Conservation (phyloP, 1,140 invertebrate species). For the Branchinecta lynchi region DNA sequence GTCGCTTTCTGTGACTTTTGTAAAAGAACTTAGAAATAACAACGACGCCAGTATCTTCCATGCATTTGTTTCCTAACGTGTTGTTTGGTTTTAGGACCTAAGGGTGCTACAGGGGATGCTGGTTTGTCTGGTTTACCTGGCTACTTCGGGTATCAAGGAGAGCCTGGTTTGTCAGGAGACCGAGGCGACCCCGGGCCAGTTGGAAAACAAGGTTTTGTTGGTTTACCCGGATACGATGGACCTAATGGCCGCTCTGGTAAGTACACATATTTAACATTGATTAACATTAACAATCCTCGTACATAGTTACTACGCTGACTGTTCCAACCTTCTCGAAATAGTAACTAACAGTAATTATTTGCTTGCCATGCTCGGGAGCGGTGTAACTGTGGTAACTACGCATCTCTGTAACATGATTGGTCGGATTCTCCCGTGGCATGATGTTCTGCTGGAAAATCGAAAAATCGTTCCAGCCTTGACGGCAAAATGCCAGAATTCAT, state of each 20-base stretch:
- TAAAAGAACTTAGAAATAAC: background rate
- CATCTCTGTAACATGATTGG: too few species aligned
- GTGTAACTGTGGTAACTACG: too few species aligned
- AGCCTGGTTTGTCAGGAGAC: constrained; percentile 24
- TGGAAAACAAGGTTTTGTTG: constrained; percentile 23
- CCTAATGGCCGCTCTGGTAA: constrained; percentile 20
- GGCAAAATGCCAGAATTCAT: too few species aligned
- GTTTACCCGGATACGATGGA: constrained; percentile 23
- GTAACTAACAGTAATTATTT: too few species aligned
- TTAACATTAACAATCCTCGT: too few species aligned
- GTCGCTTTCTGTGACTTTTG: too few species aligned
- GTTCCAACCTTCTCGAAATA: too few species aligned
- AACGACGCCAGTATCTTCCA: background rate
- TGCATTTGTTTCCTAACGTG: constrained; percentile 4
- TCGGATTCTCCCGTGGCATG: too few species aligned
- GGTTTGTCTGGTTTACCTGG: constrained; percentile 20
- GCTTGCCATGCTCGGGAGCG: too few species aligned
- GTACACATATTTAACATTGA: background rate
- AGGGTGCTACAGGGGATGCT: constrained; percentile 15
- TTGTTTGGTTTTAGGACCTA: background rate
- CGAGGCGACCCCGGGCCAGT: constrained; percentile 25
- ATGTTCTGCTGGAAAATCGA: too few species aligned
- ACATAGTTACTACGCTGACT: too few species aligned
- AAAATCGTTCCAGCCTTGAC: too few species aligned
- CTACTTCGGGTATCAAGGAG: constrained; percentile 23